Evolutionary conservation across 2,113 vertebrate species (phyloP), one percentile per base, ranked within the genome.

Genomic region (Aix galericulata): DNA sequence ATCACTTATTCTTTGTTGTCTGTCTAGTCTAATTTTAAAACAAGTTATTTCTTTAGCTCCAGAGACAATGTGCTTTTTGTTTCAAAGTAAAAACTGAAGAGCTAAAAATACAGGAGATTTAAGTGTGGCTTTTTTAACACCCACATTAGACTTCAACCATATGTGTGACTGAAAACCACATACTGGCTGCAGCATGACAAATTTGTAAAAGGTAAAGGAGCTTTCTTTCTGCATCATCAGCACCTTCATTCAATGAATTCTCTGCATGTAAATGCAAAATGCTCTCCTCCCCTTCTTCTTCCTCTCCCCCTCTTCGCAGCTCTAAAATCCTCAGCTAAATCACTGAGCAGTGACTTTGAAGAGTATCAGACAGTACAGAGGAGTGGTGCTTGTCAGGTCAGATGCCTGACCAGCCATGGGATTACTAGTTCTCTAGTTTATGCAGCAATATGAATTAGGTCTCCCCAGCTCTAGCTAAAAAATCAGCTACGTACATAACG

Each of bases 131-230:
- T 94, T 96, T 94, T 91, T 94, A 80, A 77, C 74, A 82, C 20
- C 27, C 4, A 0, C 66, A 79, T 89, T 52, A 96, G 88, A 85
- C 77, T 80, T 87, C 83, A 91, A 2, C 80, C 1, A 0, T 87
- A 50, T 89, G 62, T 92, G 93, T 73, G 86, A 87, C 71, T 91
- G 46, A 89, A 94, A 92, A 50, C 74, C 91, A 87, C 88, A 87
- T n/a, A 79, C 53, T 77, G 83, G 32, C 76, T 81, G 68, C 82
- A 86, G 71, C 56, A 38, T n/a, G 48, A 82, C 44, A 90, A 20
- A 66, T 84, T 53, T 73, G 62, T 88, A 27, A 72, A 93, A 93
- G 63, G 74, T 56, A 72, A 84, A 93, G 44, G 53, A 46, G 60
- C 44, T 50, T 79, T 36, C 53, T 81, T 91, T 79, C 58, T 89